Base-by-base conservation (phyloP, 2,888 invertebrate species). In the Drosophila anomalata region DNA sequence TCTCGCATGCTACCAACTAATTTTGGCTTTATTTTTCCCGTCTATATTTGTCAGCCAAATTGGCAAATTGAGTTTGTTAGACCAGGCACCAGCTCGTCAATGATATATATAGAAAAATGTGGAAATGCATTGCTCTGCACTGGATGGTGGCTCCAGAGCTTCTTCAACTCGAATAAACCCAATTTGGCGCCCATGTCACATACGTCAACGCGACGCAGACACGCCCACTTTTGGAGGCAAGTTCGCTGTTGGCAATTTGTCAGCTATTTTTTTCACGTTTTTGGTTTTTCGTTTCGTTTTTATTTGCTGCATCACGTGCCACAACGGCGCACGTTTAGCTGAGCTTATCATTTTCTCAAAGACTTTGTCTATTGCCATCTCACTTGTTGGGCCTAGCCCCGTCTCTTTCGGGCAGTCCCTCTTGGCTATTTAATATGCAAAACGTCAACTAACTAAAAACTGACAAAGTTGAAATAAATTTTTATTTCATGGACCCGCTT, bases 321-420 rank as follows among this genome's bases (percentile, higher is more conserved):
- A 78, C 75, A 72, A 62, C 54, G 63, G 69, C 33, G 84, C 84
- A 84, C 84, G 84, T 84, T 84, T 87, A 87, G 87, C 84, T 84
- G 82, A 84, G 84, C 84, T 84, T 84, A 84, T 85, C 87, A 84
- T 84, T 84, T 84, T 84, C 83, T 76, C 76, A 87, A 79, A 85
- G 77, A 67, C 72, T 63, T 41, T 54, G 52, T 56, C 57, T 58
- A 24, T 22, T 54, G 39, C 31, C 53, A 47, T 54, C 26, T 66
- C 66, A 52, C 70, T 54, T 54, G 58, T 65, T 55, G 55, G 42
- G 55, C 55, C 41, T 20, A 6, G 24, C 31, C 12, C 47, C 17
- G 6, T 54, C 22, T 33, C 22, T 42, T 36, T 29, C 24, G 47
- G 7, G 41, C 41, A 41, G 31, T 59, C 59, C 42, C 44, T 41